Percentiles rank a stretch among this genome's conserved stretches.
These are phyloP conservation scores for Mesaphorura yosii DNA, from an alignment of 1,140 invertebrate species.

Conservation along the genomic window DNA sequence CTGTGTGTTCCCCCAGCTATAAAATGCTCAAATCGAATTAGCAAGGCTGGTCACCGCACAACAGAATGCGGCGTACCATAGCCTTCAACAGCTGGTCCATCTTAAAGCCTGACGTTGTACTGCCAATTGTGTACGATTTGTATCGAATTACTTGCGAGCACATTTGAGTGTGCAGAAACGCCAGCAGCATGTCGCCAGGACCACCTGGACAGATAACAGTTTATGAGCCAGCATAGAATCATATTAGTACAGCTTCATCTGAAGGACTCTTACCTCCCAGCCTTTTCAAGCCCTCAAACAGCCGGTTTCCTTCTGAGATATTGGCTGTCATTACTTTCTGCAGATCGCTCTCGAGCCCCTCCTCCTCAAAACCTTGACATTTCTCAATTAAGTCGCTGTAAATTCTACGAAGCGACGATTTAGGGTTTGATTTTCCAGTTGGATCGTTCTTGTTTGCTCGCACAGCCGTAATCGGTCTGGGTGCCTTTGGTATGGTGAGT, in stretches of 20 bases:
- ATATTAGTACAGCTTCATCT: neutral
- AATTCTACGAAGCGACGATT: too few relatives aligned
- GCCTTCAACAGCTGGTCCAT: constrained; percentile 9
- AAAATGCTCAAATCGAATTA: too few relatives aligned
- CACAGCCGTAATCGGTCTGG: too few relatives aligned
- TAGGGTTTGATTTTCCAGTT: too few relatives aligned
- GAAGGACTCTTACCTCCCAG: constrained; percentile 5
- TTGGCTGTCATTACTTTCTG: constrained; percentile 7
- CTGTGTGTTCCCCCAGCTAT: too few relatives aligned
- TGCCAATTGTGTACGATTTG: constrained; percentile 18
- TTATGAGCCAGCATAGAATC: neutral
- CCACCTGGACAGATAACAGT: constrained; percentile 6
- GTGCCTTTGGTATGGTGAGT: too few relatives aligned
- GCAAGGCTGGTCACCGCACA: too few relatives aligned
- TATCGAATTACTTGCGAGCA: constrained; percentile 11
- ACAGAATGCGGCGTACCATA: constrained; percentile 17
- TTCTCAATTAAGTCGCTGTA: constrained; percentile 11
- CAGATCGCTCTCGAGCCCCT: neutral
- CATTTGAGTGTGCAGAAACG: constrained; percentile 21
- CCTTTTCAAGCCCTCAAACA: constrained; percentile 10
- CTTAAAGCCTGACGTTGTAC: constrained; percentile 8
- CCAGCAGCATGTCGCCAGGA: constrained; percentile 20
- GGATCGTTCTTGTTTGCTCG: too few relatives aligned
- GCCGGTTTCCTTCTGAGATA: constrained; percentile 1
- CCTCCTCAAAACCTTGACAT: constrained; percentile 1